phyloP scores from a whole-genome alignment of 1,140 invertebrate genomes.

The Neodiprion virginianus region DNA sequence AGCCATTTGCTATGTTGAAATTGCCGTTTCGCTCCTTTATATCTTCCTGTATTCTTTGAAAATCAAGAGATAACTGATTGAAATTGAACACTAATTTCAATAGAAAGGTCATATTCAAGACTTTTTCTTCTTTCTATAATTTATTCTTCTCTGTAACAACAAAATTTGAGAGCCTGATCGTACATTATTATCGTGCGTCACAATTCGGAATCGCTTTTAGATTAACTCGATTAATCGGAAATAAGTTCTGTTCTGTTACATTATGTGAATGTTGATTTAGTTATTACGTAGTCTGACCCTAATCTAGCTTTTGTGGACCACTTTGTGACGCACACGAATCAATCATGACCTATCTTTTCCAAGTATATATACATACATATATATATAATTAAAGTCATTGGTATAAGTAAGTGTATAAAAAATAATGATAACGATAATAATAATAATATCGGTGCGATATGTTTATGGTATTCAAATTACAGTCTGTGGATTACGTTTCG shows the following conservation, averaged over 20 bases:
- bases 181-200: not conserved
- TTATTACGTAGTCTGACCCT: too few species aligned
- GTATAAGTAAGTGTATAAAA: too few species aligned
- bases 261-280: too few species aligned
- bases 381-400: not conserved
- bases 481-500: too few species aligned
- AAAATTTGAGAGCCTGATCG: not conserved
- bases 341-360: not conserved
- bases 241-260: not conserved
- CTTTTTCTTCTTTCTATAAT: not conserved
- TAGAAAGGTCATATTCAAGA: not conserved
- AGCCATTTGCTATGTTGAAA: too few species aligned
- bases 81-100: not conserved
- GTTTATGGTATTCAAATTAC: too few species aligned
- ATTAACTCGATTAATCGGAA: not conserved
- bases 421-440: too few species aligned
- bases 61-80: too few species aligned
- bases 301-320: not conserved
- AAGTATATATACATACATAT: not conserved
- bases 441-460: too few species aligned
- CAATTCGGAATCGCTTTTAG: slow-evolving; percentile 1
- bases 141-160: not conserved
- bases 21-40: too few species aligned
- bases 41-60: too few species aligned
- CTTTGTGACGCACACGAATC: not conserved